Base-by-base conservation (phyloP, 2,797 vertebrate species). In the Acrossocheilus wenchowensis region DNA sequence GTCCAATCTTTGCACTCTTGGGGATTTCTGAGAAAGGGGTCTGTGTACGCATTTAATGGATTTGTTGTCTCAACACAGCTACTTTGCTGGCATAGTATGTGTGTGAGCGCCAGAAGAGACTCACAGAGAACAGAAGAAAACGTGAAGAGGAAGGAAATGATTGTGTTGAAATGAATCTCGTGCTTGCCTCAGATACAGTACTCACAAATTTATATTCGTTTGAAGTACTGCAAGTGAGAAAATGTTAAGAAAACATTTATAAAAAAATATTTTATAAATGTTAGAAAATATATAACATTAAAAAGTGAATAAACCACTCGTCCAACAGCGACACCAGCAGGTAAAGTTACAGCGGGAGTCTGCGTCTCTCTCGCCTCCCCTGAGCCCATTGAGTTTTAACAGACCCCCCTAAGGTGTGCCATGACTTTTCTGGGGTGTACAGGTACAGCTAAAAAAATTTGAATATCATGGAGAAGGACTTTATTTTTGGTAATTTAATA, bases 111-210 rank as follows among this genome's bases (percentile, higher is more conserved):
- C 17, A 66, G 30, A 34, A 17, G 15, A 84, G 1, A 75, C 48
- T 30, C 23, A 48, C 10, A 66, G 34, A 75, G 11, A n/a, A 60
- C 50, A 73, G 71, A 48, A 48, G 19, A 74, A 64, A 45, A 48
- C n/a, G 0, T 62, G 57, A 62, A 83, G 71, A 83, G 82, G 71
- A 83, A 79, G 73, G 80, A 71, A 87, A 78, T 64, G 1, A 82
- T 75, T 52, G 66, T 60, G 45, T 26, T 78, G 17, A 77, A 54
- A 54, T 52, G 0, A 77, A 82, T 74, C 34, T 54, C 19, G 19
- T 68, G 60, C 11, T 17, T 7, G 0, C 17, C 6, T 50, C 57
- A 75, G 69, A 78, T 30, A 17, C 66, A 64, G 17, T 11, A 41
- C 45, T 23, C 41, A 72, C 7, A 2, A 52, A 52, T 52, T 19